These are phyloP conservation scores for Plodia interpunctella DNA, from an alignment of 1,140 invertebrate genomes.

Conservation along the genomic window DNA sequence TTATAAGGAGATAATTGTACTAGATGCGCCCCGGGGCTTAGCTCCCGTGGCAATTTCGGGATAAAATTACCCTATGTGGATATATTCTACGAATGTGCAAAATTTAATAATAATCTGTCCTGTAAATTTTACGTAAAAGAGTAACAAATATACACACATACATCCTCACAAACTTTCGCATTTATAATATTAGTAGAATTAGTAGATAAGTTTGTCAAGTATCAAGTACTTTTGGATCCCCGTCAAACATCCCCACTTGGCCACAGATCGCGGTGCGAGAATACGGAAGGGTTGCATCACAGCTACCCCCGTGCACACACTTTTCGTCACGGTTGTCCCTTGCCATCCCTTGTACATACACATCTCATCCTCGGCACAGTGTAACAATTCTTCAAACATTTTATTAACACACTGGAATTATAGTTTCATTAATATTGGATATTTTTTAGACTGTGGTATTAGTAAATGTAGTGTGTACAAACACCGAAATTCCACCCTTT, in stretches of 20 bases:
- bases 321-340: slow-evolving; percentile 63
- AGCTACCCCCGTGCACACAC: slow-evolving; percentile 47
- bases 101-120: too few species aligned
- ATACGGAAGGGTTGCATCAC: slow-evolving; percentile 66
- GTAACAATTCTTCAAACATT: slow-evolving; percentile 17
- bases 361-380: slow-evolving; percentile 28
- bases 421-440: neutral
- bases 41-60: too few species aligned
- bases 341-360: slow-evolving; percentile 27
- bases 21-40: too few species aligned
- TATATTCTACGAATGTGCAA: too few species aligned
- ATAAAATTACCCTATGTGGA: too few species aligned
- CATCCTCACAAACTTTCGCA: too few species aligned
- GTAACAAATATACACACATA: too few species aligned
- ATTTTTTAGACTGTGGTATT: slow-evolving; percentile 20
- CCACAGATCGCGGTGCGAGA: slow-evolving; percentile 50
- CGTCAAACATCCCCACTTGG: slow-evolving; percentile 46
- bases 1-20: too few species aligned
- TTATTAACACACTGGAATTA: neutral
- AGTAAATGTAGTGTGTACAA: slow-evolving; percentile 10
- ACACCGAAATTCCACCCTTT: slow-evolving; percentile 27
- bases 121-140: too few species aligned
- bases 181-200: too few species aligned
- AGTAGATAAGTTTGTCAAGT: too few species aligned
- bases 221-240: slow-evolving; percentile 29